Conservation (phyloP, 2,888 invertebrate species). For the Nysson spinosus region DNA sequence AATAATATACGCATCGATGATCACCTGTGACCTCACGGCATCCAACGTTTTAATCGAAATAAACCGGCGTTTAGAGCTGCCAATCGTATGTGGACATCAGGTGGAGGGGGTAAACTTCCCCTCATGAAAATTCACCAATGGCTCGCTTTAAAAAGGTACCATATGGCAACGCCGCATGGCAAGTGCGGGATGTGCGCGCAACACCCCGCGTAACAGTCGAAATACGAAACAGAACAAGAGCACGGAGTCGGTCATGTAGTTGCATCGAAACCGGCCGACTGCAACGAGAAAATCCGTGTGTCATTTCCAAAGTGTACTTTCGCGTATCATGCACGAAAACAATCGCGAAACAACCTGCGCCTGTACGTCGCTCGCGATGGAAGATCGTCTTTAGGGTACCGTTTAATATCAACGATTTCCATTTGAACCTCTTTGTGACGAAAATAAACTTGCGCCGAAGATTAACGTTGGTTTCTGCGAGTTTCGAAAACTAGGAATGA, state of each 20-base stretch:
- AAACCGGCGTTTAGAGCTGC: too few species aligned
- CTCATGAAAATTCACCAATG: too few species aligned
- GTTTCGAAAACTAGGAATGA: not conserved
- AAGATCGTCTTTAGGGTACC: constrained; percentile 2
- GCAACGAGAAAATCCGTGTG: constrained; percentile 37
- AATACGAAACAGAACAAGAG: constrained; percentile 73
- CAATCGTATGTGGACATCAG: too few species aligned
- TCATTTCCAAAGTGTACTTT: constrained; percentile 19
- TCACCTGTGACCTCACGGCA: too few species aligned
- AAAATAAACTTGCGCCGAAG: too few species aligned
- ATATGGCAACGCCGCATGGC: too few species aligned
- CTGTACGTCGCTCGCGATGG: constrained; percentile 21
- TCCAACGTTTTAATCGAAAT: too few species aligned
- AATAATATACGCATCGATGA: too few species aligned
- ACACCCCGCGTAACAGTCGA: constrained; percentile 70
- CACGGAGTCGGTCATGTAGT: constrained; percentile 65
- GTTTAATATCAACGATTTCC: not conserved
- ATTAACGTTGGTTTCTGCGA: too few species aligned
- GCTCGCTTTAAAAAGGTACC: too few species aligned
- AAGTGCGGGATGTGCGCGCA: constrained; percentile 51
- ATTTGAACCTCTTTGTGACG: too few species aligned
- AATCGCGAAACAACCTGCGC: not conserved
- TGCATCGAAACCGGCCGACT: constrained; percentile 51
- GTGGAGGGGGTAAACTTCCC: too few species aligned
- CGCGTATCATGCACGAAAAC: constrained; percentile 5